Base-by-base conservation (phyloP, 2,797 vertebrate genomes). In the Anabacerthia variegaticeps region DNA sequence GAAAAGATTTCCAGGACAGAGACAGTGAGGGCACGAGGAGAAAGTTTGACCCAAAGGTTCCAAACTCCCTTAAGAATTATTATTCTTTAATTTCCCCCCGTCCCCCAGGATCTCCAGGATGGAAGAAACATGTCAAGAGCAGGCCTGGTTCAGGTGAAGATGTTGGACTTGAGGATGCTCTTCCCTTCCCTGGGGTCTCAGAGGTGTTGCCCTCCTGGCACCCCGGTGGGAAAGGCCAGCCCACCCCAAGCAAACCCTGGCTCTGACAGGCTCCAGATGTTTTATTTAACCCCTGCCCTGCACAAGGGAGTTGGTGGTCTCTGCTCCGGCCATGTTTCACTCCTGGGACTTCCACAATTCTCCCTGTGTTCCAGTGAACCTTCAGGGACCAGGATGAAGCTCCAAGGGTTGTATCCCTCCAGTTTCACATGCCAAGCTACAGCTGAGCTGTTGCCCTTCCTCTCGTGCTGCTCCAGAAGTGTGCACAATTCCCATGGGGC, bases 31-130 rank as follows among this genome's bases (percentile, higher is more conserved):
- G 46, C 37, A 6, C 2, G 6, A 74, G 89, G 89, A 77, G 65
- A 77, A 65, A 78, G 94, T 94, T 96, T 82, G 89, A 68, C 46
- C 12, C 28, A 9, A 86, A 88, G n/a, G 93, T 88, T 78, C 85
- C 92, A 88, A 72, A 66, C 61, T 58, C 62, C 30, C 36, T 62
- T 94, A 83, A 72, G 77, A 62, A 36, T 65, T 49, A 51, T 69
- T 88, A 82, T 82, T 87, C 75, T 90, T 90, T 90, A 2, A 91
- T 95, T 89, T 89, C 65, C 30, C 61, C 34, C 56, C 24, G 3
- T 52, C 65, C 49, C 72, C 20, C 68, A 82, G 72, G 91, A 62
- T 68, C 24, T 89, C 49, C 32, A 22, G 61, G 72, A 15, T 61
- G 58, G 68, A 61, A 56, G 66, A 68, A 88, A 72, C 30, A 44